These are phyloP conservation scores for Anoplolepis gracilipes DNA, from an alignment of 1,140 invertebrate genomes.

Conservation along the genomic window DNA sequence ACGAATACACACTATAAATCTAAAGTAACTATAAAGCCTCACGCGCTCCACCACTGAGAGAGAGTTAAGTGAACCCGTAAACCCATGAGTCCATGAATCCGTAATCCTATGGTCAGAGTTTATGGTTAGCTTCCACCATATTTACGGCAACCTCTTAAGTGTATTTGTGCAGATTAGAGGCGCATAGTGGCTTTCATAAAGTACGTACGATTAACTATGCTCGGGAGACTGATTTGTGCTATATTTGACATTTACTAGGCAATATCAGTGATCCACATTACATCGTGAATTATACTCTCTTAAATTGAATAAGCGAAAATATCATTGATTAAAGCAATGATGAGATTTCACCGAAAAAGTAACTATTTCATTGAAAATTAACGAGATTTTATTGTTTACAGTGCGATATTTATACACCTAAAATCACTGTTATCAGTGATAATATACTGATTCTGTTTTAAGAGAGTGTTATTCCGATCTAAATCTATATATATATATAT, in stretches of 20 bases:
- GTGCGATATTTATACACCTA: too few species aligned
- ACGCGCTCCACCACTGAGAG: constrained; percentile 32
- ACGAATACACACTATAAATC: constrained; percentile 62
- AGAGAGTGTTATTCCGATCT: not conserved
- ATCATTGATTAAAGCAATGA: too few species aligned
- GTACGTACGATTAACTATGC: constrained; percentile 51
- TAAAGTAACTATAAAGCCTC: constrained; percentile 57
- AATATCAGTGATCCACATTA: not conserved
- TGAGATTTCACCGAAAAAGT: too few species aligned
- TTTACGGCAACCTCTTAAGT: constrained; percentile 57
- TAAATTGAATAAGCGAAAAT: too few species aligned
- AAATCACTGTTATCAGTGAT: too few species aligned
- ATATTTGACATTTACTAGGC: not conserved
- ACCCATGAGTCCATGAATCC: constrained; percentile 62
- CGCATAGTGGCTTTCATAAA: constrained; percentile 60
- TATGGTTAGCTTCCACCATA: constrained; percentile 61
- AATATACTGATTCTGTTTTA: too few species aligned
- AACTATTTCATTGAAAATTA: too few species aligned
- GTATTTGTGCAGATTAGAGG: constrained; percentile 61
- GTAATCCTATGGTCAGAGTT: constrained; percentile 64
- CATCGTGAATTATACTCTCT: not conserved
- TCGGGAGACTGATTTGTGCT: constrained; percentile 26
- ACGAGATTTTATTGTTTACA: too few species aligned
- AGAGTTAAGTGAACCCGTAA: constrained; percentile 60
- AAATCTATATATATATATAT: not conserved